Evolutionary conservation across 2,797 vertebrate genomes (phyloP).

Genomic region (Oceanodroma leucorhoa): DNA sequence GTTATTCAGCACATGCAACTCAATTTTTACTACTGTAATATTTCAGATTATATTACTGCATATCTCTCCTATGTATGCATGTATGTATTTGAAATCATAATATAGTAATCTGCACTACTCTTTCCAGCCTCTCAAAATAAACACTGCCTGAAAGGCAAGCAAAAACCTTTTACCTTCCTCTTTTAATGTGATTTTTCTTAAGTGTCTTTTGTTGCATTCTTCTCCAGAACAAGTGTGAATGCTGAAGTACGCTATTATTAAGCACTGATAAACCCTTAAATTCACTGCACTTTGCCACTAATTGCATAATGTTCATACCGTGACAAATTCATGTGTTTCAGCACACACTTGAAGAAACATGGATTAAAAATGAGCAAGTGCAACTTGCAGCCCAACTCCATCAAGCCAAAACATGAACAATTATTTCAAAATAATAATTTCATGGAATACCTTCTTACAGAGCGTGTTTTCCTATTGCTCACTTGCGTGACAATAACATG

Average conservation of each 20-base stretch:
- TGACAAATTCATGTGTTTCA: not conserved
- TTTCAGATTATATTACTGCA: not conserved
- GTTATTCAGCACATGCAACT: not conserved
- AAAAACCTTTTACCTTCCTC: not conserved
- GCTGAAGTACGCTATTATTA: not conserved
- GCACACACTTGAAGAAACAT: not conserved
- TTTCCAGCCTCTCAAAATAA: not conserved
- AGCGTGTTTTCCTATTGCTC: not conserved
- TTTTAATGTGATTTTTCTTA: not conserved
- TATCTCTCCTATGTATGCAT: not conserved
- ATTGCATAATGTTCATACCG: not conserved
- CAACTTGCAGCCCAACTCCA: not conserved
- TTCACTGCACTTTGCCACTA: not conserved
- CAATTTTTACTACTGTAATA: not conserved
- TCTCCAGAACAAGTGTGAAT: not conserved
- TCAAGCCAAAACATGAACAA: not conserved
- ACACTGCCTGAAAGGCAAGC: not conserved
- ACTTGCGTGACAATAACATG: not conserved
- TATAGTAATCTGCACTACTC: not conserved
- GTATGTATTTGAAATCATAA: not conserved
- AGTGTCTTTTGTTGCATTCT: not conserved
- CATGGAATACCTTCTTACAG: not conserved
- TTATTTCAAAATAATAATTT: not conserved
- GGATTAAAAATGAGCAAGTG: not conserved
- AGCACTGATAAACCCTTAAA: not conserved